Evolutionary conservation across 2,797 vertebrate species (phyloP), one percentile per base, ranked within the genome.

Genomic region (Morus bassanus): DNA sequence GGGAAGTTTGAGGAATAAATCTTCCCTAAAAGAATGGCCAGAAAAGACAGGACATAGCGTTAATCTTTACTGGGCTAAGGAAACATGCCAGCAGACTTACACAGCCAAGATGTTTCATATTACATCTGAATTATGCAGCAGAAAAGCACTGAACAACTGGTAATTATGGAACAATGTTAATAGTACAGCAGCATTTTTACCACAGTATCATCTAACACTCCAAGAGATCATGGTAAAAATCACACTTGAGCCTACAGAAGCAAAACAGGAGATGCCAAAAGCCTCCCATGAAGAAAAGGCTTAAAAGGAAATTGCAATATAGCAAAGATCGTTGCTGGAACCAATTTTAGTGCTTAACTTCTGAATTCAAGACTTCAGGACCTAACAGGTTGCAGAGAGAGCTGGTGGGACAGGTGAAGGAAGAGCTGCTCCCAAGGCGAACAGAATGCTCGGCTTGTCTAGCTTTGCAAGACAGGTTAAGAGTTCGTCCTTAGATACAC

Each of bases 111-210:
- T 43, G 74, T 59, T 95, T 95, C 78, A 57, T 43, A 91, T 64
- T 86, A 82, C 80, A 85, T 53, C 64, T 95, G 70, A 95, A 93
- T 77, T 95, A 96, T 65, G 88, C 60, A 95, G 78, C 68, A 92
- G 67, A 96, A 96, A 39, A 94, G 80, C 70, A 95, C 12, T 0
- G 0, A 96, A 90, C 59, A 90, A 95, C 59, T 87, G 74, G 74
- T 82, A 94, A 91, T 91, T 93, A 89, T 68, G 45, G 56, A 87
- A 85, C 68, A 80, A 83, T 27, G 56, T 94, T 80, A 95, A 93
- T 11, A 75, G 54, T 51, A 86, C 41, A 88, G 83, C 54, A 85
- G 83, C 64, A 80, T 89, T 91, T 94, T 91, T 87, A 94, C 70
- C 45, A 89, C 75, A 18, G 11, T 85, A 51, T 54, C 72, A 91